Conservation (phyloP, 2,113 vertebrate genomes). For the Piprites chloris region DNA sequence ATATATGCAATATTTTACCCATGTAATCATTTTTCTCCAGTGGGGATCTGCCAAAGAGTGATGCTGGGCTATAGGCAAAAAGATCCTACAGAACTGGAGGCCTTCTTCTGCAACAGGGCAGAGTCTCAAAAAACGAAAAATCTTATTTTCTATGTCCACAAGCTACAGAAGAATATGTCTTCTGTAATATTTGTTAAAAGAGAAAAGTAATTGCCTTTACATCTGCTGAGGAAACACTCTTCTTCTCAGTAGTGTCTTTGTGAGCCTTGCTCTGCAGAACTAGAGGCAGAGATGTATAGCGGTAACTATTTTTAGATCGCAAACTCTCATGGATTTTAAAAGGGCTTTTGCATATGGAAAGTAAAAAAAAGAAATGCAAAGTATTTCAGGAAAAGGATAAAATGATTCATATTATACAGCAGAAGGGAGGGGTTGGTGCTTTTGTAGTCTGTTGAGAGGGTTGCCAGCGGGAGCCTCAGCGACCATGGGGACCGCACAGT, state of each 20-base stretch:
- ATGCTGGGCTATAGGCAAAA: neutral
- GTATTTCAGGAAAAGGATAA: slow-evolving; percentile 47
- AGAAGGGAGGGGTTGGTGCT: neutral
- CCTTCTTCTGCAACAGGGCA: neutral
- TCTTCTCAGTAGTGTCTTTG: neutral
- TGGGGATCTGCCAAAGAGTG: neutral
- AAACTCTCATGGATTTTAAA: slow-evolving; percentile 57
- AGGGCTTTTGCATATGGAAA: slow-evolving; percentile 59
- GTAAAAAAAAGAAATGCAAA: slow-evolving; percentile 13
- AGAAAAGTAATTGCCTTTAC: neutral
- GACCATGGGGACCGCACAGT: fast-evolving
- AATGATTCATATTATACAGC: slow-evolving; percentile 32
- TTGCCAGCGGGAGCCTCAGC: neutral
- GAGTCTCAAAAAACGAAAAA: neutral
- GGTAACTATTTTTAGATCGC: slow-evolving; percentile 15
- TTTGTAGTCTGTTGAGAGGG: neutral
- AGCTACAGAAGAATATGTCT: neutral
- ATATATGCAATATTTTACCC: neutral
- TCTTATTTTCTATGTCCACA: neutral
- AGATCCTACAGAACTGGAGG: neutral
- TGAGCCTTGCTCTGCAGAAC: slow-evolving; percentile 17
- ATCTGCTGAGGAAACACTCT: slow-evolving; percentile 7
- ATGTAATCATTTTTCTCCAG: neutral
- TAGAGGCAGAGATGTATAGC: slow-evolving; percentile 16
- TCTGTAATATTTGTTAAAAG: neutral